Evolutionary conservation across 2,888 invertebrate species (phyloP).

Genomic region (Xylocampa areola): DNA sequence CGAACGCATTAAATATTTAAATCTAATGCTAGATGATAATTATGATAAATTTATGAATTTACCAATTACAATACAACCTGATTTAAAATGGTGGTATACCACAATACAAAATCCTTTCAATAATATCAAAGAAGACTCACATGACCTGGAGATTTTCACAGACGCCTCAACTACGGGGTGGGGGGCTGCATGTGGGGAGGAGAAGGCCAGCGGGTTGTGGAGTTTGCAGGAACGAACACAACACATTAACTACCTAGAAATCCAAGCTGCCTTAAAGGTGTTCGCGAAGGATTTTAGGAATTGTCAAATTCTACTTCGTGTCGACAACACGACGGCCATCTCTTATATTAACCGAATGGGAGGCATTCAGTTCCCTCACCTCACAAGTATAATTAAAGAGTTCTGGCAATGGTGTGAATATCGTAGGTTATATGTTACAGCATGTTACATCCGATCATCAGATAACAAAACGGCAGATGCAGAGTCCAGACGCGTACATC

Average conservation of each 20-base stretch:
- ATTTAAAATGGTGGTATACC: constrained; percentile 3
- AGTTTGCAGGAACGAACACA: neutral
- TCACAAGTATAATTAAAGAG: constrained; percentile 5
- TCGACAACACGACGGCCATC: constrained; percentile 36
- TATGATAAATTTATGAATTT: constrained; percentile 7
- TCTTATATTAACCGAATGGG: constrained; percentile 39
- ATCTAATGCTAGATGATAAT: neutral
- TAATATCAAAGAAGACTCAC: neutral
- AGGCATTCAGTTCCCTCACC: constrained; percentile 29
- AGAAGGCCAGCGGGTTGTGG: constrained; percentile 9
- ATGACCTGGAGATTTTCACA: constrained; percentile 2
- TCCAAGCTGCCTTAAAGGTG: constrained; percentile 5
- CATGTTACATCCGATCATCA: constrained; percentile 23
- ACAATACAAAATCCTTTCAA: neutral
- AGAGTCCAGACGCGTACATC: constrained; percentile 15
- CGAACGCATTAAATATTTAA: constrained; percentile 12
- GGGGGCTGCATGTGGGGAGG: constrained; percentile 7
- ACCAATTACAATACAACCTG: neutral
- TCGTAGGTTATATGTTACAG: neutral
- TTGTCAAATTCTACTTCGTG: constrained; percentile 22
- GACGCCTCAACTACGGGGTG: constrained; percentile 17
- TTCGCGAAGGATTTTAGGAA: constrained; percentile 1
- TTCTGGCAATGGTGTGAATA: constrained; percentile 35
- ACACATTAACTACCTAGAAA: constrained; percentile 34
- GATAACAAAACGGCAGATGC: constrained; percentile 27